Conservation (phyloP, 1,140 invertebrate species). For the Cherax destructor region DNA sequence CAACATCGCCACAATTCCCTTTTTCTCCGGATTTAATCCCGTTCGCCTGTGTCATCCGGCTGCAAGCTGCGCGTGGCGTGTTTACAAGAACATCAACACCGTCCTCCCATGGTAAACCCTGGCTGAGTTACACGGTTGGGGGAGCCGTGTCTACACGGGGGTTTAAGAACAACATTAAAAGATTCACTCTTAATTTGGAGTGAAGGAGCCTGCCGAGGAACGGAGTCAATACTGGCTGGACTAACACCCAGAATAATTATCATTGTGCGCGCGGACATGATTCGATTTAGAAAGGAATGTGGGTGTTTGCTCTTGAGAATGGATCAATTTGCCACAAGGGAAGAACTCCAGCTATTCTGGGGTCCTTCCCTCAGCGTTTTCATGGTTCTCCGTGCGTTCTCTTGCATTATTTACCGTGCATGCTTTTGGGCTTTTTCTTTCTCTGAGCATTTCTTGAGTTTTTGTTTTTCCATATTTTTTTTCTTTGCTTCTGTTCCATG, state of each 20-base stretch:
- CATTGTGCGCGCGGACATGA: slow-evolving; percentile 55
- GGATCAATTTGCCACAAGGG: slow-evolving; percentile 57
- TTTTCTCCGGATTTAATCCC: slow-evolving; percentile 11
- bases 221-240: slow-evolving; percentile 30
- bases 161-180: background rate
- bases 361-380: background rate
- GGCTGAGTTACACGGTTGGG: too few species aligned
- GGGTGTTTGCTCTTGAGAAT: slow-evolving; percentile 46
- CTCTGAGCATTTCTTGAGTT: too few species aligned
- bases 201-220: slow-evolving; percentile 10
- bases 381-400: background rate
- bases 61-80: background rate
- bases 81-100: too few species aligned
- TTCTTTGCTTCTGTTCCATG: too few species aligned
- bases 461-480: too few species aligned
- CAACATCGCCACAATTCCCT: slow-evolving; percentile 3
- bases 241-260: slow-evolving; percentile 56
- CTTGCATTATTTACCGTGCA: too few species aligned
- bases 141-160: too few species aligned
- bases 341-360: background rate
- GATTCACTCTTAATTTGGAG: slow-evolving; percentile 33
- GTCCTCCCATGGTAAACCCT: background rate
- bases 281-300: slow-evolving; percentile 67
- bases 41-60: background rate
- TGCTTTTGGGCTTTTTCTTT: too few species aligned